phyloP scores from a whole-genome alignment of 2,888 invertebrate genomes.

The Celastrina argiolus region DNA sequence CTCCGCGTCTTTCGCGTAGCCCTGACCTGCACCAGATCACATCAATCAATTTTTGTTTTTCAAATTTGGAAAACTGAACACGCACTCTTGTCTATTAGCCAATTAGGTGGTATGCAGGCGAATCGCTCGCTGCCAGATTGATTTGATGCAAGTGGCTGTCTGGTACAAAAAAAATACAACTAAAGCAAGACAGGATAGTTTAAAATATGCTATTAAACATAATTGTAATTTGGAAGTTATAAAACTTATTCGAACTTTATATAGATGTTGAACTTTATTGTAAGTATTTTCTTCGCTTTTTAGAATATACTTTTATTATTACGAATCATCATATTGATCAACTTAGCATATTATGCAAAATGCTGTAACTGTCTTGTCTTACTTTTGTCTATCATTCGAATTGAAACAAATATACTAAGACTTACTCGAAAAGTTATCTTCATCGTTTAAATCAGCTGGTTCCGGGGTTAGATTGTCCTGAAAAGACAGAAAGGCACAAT shows the following conservation, averaged over 20 bases:
- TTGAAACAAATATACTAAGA: constrained; percentile 29
- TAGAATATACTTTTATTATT: not conserved
- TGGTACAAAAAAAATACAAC: constrained; percentile 10
- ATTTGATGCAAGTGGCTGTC: constrained; percentile 75
- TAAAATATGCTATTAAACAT: not conserved
- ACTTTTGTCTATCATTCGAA: not conserved
- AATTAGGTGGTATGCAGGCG: constrained; percentile 38
- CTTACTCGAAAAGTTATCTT: constrained; percentile 85
- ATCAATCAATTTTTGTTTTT: constrained; percentile 57
- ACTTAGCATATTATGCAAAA: not conserved
- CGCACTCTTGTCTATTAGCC: constrained; percentile 40
- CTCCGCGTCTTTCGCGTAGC: constrained; percentile 88
- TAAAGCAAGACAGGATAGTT: constrained; percentile 4
- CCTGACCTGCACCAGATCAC: constrained; percentile 78
- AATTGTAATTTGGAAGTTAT: not conserved
- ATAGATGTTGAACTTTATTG: not conserved
- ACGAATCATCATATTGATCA: no score
- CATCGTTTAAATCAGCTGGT: constrained; percentile 82
- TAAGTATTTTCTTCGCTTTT: not conserved
- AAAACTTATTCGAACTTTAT: not conserved
- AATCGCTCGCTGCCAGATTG: constrained; percentile 48
- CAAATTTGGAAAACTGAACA: constrained; percentile 46
- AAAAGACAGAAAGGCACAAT: constrained; percentile 56
- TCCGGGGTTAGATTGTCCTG: constrained; percentile 86
- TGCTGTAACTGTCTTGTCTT: constrained; percentile 5